Base-by-base conservation (phyloP, 2,113 vertebrate genomes). In the Raja brachyura region DNA sequence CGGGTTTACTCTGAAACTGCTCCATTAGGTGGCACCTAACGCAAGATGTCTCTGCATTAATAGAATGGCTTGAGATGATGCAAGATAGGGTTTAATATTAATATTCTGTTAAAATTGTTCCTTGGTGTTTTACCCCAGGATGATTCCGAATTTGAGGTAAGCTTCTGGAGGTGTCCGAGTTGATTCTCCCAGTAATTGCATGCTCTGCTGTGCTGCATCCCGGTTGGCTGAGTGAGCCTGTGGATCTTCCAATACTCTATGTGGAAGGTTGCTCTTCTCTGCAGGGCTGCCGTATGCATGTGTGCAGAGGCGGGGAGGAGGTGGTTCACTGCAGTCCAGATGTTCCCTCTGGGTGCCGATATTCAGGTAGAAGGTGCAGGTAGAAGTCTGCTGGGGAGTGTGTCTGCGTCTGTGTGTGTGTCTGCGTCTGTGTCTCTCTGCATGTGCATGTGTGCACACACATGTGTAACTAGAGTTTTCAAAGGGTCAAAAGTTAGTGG, bases 81-180 rank as follows among this genome's bases (percentile, higher is more conserved):
- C 70, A 22, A 73, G 14, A 20, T 73, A 5, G 70, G 16, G 70
- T 73, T 73, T 79, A 20, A 90, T 70, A 13, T n/a, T 88, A 63
- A 92, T 73, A 73, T 73, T 74, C 90, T 74, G 25, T 39, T 90
- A 33, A 70, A 70, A 81, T 68, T 68, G 3, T 73, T 92, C 25
- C 70, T 92, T 74, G 66, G 68, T 63, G 18, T 92, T 92, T 74
- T 92, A 54, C 8, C 90, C 20, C 68, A 92, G 90, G 39, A 54
- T 92, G 20, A 28, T 39, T 92, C 90, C 28, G 90, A 70, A 73
- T 92, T 54, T 48, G 68, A 92, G 39, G 90, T 73, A 73, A 92
- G 90, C 88, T 48, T 5, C 22, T 4, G 61, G 61, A 66, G 7
- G 14, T 54, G 63, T 25, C 22, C 25, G 90, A 73, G 22, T 73